Evolutionary conservation across 2,888 invertebrate species (phyloP).

Genomic region (Orthosia gracilis): DNA sequence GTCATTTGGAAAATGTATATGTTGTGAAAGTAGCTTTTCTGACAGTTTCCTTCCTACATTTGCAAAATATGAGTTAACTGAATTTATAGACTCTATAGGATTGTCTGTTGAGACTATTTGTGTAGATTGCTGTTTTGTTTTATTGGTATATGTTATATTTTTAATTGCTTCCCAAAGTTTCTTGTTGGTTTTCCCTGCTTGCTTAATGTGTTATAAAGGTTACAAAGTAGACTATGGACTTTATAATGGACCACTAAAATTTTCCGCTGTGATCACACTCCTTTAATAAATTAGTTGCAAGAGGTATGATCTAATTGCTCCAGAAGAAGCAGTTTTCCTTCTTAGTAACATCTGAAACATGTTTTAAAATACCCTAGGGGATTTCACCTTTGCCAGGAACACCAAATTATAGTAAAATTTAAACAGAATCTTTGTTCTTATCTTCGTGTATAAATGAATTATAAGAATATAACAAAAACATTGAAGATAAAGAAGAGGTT

Average conservation of each 20-base stretch:
- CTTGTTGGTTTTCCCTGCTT: too few species aligned
- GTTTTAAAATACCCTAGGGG: background rate
- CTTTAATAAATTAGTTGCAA: background rate
- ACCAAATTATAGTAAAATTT: background rate
- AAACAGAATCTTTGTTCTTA: background rate
- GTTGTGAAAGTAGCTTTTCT: too few species aligned
- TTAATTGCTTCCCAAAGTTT: too few species aligned
- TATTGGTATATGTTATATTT: too few species aligned
- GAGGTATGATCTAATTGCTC: background rate
- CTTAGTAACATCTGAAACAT: background rate
- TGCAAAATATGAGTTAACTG: too few species aligned
- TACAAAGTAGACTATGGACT: too few species aligned
- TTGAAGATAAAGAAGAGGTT: background rate
- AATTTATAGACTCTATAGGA: too few species aligned
- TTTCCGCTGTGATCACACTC: background rate
- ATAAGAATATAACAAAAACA: background rate
- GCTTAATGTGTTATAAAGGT: too few species aligned
- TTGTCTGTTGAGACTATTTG: too few species aligned
- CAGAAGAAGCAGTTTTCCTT: slow-evolving; percentile 7
- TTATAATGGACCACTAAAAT: background rate
- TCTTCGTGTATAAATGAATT: background rate
- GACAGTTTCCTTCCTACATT: too few species aligned
- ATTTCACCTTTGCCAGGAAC: background rate
- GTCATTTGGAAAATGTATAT: too few species aligned
- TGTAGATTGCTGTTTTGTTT: too few species aligned